Conservation (phyloP, 2,797 vertebrate genomes). For the Pteropus rufus region DNA sequence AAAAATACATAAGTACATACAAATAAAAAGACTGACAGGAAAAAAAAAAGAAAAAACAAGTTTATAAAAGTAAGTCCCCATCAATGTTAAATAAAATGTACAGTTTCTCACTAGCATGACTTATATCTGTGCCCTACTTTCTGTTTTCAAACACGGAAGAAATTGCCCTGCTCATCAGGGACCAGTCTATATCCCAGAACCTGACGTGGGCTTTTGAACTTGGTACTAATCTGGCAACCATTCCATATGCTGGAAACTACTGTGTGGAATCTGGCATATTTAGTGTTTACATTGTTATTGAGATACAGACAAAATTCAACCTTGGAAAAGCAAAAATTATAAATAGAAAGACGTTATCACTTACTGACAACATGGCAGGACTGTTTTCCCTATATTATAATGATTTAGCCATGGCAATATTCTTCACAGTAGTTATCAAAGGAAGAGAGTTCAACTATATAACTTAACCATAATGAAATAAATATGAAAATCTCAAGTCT, state of each 20-base stretch:
- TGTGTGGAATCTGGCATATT: not conserved
- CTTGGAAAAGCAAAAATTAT: not conserved
- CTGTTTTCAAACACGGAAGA: not conserved
- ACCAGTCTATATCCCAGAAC: not conserved
- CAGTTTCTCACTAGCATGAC: not conserved
- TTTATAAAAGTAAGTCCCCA: not conserved
- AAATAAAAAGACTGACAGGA: too few species aligned
- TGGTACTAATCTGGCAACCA: not conserved
- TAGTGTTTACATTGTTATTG: not conserved
- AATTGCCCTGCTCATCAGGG: not conserved
- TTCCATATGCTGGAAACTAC: not conserved
- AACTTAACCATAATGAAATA: slow-evolving; percentile 7
- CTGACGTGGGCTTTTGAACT: not conserved
- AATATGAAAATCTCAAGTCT: slow-evolving; percentile 31
- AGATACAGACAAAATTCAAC: not conserved
- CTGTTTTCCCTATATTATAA: not conserved
- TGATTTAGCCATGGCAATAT: not conserved
- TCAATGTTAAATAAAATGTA: not conserved
- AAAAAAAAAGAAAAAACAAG: not conserved
- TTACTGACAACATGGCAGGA: not conserved
- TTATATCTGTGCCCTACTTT: not conserved
- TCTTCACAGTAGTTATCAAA: not conserved
- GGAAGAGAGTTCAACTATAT: not conserved
- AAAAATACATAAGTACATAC: too few species aligned
- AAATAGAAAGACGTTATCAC: not conserved